Evolutionary conservation across 2,113 vertebrate genomes (phyloP).

Genomic region (Oryzias woworae): DNA sequence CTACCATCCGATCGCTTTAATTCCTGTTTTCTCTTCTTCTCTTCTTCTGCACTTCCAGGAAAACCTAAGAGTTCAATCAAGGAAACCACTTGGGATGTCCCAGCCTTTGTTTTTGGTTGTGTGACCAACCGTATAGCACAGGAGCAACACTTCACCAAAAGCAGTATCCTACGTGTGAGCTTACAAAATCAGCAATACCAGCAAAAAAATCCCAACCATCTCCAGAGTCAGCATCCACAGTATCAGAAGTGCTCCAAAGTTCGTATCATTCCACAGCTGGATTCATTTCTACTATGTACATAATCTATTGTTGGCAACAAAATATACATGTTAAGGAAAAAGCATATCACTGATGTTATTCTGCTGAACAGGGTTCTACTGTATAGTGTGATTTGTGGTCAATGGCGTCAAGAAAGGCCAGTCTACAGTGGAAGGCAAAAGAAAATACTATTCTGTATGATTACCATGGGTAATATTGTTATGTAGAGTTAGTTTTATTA

Average conservation of each 20-base stretch:
- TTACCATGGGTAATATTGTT: slow-evolving; percentile 74
- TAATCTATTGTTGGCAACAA: slow-evolving; percentile 70
- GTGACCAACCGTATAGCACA: slow-evolving; percentile 77
- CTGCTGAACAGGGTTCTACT: slow-evolving; percentile 76
- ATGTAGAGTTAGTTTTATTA: slow-evolving; percentile 78
- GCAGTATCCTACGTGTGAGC: slow-evolving; percentile 63
- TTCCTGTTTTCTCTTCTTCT: slow-evolving; percentile 3
- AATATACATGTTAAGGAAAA: slow-evolving; percentile 75
- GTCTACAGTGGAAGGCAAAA: slow-evolving; percentile 59
- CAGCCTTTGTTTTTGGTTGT: slow-evolving; percentile 73
- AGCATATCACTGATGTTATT: slow-evolving; percentile 79
- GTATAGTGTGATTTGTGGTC: slow-evolving; percentile 79
- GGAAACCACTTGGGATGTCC: slow-evolving; percentile 76
- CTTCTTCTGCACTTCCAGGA: slow-evolving; percentile 55
- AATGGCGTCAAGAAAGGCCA: slow-evolving; percentile 58
- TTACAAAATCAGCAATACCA: slow-evolving; percentile 39
- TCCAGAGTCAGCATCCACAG: slow-evolving; percentile 51
- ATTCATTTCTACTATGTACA: slow-evolving; percentile 76
- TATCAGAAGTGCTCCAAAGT: slow-evolving; percentile 69
- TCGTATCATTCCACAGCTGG: slow-evolving; percentile 73
- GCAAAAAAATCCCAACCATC: slow-evolving; percentile 17
- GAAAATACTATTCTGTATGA: slow-evolving; percentile 75
- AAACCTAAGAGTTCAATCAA: slow-evolving; percentile 75
- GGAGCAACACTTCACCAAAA: slow-evolving; percentile 70
- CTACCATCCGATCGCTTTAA: slow-evolving; percentile 39